Evolutionary conservation across 2,888 invertebrate genomes (phyloP), one percentile per base, ranked within the genome.

Genomic region (Frankliniella fusca): DNA sequence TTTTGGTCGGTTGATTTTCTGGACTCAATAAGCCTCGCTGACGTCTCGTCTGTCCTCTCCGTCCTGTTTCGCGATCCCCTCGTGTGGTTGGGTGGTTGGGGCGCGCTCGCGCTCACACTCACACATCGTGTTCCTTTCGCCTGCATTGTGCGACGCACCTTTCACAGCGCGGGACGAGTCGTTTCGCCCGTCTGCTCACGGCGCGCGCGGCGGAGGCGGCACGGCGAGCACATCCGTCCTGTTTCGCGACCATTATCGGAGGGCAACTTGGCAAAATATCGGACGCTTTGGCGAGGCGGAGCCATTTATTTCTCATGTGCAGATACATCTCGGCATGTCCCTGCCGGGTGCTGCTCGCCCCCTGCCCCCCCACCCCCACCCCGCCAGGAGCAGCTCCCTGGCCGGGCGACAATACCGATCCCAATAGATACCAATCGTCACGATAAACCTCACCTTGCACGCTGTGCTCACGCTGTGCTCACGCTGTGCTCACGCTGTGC

Each of bases 361-460:
- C 15, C 15, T 11, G 38, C 38, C 38, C 38, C 38, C 3, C n/a
- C n/a, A n/a, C 23, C 70, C 27, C 9, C 10, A 10, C 27, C 70
- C 27, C 23, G 70, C 70, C 70, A 0, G 70, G 23, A 23, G n/a
- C 54, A 54, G 54, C 54, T 0, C 54, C 54, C 54, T 20, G 54
- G 18, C 23, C 70, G 27, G 70, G 70, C 70, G 70, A 76, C 70
- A 76, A 76, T 76, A 27, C 70, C 70, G 70, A 76, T 76, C 70
- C 70, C 70, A 76, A 76, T 76, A 76, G 70, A 76, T 76, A 76
- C 70, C 23, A 76, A 76, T 76, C 70, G 9, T 27, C 27, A 76
- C 70, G 70, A 76, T 76, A 76, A 76, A 76, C 27, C 70, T 76
- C 15, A 54, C 54, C 54, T 38, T 38, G 54, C 54, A 15, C 20